phyloP scores from a whole-genome alignment of 2,797 vertebrate genomes.

The Octomys mimax region DNA sequence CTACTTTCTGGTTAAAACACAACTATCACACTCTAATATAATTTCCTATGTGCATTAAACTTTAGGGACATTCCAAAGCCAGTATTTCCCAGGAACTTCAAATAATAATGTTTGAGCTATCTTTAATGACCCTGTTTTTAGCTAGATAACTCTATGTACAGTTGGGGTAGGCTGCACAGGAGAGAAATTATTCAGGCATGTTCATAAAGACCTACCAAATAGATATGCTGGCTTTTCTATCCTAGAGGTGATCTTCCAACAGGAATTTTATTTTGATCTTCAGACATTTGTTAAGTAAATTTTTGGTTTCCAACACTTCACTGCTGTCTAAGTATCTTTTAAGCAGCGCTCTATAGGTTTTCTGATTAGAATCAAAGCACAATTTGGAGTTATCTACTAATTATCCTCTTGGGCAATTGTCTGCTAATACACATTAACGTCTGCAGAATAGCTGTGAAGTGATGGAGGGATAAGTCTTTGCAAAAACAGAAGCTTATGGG shows the following conservation, averaged over 20 bases:
- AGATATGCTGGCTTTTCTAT: not conserved
- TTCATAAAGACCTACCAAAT: not conserved
- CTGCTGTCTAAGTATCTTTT: not conserved
- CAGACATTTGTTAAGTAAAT: not conserved
- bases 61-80: not conserved
- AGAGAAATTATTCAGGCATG: not conserved
- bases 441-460: not conserved
- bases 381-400: slow-evolving; percentile 57
- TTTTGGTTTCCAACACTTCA: not conserved
- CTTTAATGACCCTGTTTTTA: not conserved
- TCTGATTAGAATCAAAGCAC: slow-evolving; percentile 55
- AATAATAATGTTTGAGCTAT: not conserved
- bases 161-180: not conserved
- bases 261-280: slow-evolving; percentile 20
- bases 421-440: slow-evolving; percentile 56
- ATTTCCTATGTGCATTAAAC: not conserved
- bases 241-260: not conserved
- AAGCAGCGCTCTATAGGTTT: not conserved
- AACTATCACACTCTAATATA: not conserved
- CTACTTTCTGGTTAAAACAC: slow-evolving; percentile 2
- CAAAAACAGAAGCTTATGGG: not conserved
- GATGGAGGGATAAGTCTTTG: not conserved
- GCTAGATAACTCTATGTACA: not conserved
- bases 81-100: slow-evolving; percentile 3
- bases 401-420: slow-evolving; percentile 52